Base-by-base conservation (phyloP, 2,113 vertebrate species). In the Hyperopisus bebe region DNA sequence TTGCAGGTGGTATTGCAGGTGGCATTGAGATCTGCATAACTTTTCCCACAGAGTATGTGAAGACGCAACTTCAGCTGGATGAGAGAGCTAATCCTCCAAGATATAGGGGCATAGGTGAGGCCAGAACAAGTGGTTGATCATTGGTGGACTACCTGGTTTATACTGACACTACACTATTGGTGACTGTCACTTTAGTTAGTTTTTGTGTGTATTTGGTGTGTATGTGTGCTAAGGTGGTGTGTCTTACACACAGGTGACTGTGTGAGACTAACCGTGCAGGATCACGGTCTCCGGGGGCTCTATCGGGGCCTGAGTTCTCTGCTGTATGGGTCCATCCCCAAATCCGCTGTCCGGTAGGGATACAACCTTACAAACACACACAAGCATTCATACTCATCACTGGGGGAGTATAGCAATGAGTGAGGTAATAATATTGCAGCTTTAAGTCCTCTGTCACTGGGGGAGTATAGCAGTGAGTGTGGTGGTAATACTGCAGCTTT, bases 1-100 rank as follows among this genome's bases (percentile, higher is more conserved):
- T 10, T 58, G 24, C 83, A 95, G 94, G 95, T 92, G 95, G 96
- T 11, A 95, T 95, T 6, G 95, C 96, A 19, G 95, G 95, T 80
- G 95, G 95, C 27, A 95, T 95, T 88, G 95, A 96, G 91, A 95
- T 96, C 91, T 96, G 93, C 24, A 95, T 97, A 94, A 96, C 95
- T 50, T 96, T 96, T 90, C 95, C 95, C 5, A 97, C 96, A 80
- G 95, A 97, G 89, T 97, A 96, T 48, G 95, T 97, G 17, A 97
- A 97, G 93, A 96, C 95, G 31, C 95, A 97, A 91, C 93, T 97
- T 53, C 96, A 97, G 91, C 92, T 97, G 19, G 95, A 96, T 3
- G 95, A 95, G 90, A 88, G 93, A 86, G 94, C 94, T 88, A 95
- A 95, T 50, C 94, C 95, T 0, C 95, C 96, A 0, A 92, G 95